Conservation (phyloP, 53 echinoderm and acorn worm species). For the Antedon mediterranea region DNA sequence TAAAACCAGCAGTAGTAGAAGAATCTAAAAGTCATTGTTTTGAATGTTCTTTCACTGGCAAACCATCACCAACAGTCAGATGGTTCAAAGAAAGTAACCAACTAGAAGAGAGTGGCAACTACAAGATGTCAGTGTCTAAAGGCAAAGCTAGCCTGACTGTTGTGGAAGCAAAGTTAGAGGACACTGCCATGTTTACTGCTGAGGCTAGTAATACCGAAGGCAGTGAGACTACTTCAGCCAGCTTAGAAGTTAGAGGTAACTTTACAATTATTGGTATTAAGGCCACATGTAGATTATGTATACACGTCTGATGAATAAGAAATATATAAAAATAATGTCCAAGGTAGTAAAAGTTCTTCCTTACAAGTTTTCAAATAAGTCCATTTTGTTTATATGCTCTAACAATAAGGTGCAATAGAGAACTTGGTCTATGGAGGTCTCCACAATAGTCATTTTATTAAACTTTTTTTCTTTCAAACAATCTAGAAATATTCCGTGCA, state of each 20-base stretch:
- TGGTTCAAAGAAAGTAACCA: constrained; percentile 75
- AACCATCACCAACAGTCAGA: constrained; percentile 27
- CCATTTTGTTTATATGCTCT: too few species aligned
- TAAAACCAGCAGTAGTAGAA: neutral
- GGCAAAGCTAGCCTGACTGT: constrained; percentile 7
- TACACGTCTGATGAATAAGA: too few species aligned
- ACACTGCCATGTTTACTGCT: constrained; percentile 60
- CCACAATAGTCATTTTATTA: too few species aligned
- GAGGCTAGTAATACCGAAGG: constrained; percentile 61
- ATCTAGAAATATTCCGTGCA: neutral
- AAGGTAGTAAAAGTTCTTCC: too few species aligned
- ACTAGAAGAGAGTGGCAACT: neutral
- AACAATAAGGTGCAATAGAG: too few species aligned
- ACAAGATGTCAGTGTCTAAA: neutral
- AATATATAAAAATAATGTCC: too few species aligned
- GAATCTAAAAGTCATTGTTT: constrained; percentile 9
- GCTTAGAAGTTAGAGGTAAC: constrained; percentile 68
- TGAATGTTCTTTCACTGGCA: constrained; percentile 33
- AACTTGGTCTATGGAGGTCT: too few species aligned
- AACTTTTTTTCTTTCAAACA: neutral
- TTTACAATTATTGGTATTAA: too few species aligned
- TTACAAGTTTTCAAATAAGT: too few species aligned
- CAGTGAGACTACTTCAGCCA: constrained; percentile 38
- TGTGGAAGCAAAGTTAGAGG: constrained; percentile 17
- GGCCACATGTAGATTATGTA: too few species aligned